Evolutionary conservation across 2,797 vertebrate species (phyloP), one percentile per base, ranked within the genome.

Genomic region (Taenioides sp.): DNA sequence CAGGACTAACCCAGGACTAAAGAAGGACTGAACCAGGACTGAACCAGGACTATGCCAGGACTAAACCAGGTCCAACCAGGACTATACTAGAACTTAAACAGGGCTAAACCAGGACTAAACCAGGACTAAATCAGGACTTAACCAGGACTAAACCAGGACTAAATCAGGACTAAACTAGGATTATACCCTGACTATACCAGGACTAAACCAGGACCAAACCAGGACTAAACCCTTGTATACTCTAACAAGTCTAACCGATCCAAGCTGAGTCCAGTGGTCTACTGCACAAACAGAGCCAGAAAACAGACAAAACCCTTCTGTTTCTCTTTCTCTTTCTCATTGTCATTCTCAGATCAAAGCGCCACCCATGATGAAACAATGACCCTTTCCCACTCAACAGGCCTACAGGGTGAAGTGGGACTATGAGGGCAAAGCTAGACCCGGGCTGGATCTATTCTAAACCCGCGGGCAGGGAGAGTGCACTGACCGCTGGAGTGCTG

Each of bases 401-500:
- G 43, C 43, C 43, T 4, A 16, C 14, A 43, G 40, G 43, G 2
- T 47, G 43, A 47, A 47, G 43, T 47, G 43, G 43, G 12, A 47
- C 43, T 47, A 14, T 47, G 43, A 47, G 49, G 49, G 20, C 49
- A 52, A n/a, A 20, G 17, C 17, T 6, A 52, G 18, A 18, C 18
- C 49, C 49, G 20, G 25, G 7, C 14, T 16, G 3, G 16, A 28
- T 14, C 10, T n/a, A 27, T 16, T 5, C 22, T 58, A 22, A 23
- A 47, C 23, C 23, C 34, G 34, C 34, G 43, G 16, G 59, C 9
- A 20, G 27, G 5, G 14, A 27, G 23, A 82, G 82, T 43, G 27
- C 67, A 93, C 93, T 94, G 91, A 96, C 96, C 95, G 91, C 93
- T 93, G 75, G 78, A 23, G 54, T 57, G 54, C n/a, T 57, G 54